Evolutionary conservation across 2,113 vertebrate species (phyloP).

Genomic region (Myotis lucifugus): DNA sequence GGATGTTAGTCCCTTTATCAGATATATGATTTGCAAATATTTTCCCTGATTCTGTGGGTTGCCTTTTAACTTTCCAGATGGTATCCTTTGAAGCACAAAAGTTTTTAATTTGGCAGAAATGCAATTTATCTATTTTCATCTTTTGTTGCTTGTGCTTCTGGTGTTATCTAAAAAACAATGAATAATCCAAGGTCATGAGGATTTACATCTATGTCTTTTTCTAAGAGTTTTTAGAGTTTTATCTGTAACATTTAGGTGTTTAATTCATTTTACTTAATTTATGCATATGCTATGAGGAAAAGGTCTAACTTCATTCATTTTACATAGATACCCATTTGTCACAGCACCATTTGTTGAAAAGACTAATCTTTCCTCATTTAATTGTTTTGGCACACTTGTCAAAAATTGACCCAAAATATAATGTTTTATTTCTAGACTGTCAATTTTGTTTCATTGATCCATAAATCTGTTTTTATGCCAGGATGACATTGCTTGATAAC

Average conservation of each 20-base stretch:
- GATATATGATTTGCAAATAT: neutral
- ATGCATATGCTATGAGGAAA: neutral
- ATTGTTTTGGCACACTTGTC: neutral
- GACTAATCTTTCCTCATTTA: neutral
- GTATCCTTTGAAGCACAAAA: neutral
- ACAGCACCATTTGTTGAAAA: neutral
- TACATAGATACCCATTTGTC: neutral
- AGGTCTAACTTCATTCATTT: neutral
- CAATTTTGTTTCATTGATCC: neutral
- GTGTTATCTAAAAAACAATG: conserved; percentile 14
- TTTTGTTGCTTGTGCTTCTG: conserved; percentile 17
- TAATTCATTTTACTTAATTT: conserved; percentile 10
- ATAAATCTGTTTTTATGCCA: neutral
- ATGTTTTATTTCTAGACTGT: neutral
- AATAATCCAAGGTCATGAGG: neutral
- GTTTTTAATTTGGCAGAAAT: conserved; percentile 30
- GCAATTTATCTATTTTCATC: neutral
- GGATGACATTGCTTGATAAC: neutral
- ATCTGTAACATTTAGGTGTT: neutral
- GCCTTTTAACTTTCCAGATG: neutral
- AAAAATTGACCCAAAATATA: neutral
- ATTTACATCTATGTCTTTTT: conserved; percentile 3
- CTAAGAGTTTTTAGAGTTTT: neutral
- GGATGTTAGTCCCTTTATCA: conserved; percentile 2
- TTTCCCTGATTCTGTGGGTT: conserved; percentile 5